Evolutionary conservation across 2,888 invertebrate species (phyloP), one percentile per base, ranked within the genome.

Genomic region (Bombylius major): DNA sequence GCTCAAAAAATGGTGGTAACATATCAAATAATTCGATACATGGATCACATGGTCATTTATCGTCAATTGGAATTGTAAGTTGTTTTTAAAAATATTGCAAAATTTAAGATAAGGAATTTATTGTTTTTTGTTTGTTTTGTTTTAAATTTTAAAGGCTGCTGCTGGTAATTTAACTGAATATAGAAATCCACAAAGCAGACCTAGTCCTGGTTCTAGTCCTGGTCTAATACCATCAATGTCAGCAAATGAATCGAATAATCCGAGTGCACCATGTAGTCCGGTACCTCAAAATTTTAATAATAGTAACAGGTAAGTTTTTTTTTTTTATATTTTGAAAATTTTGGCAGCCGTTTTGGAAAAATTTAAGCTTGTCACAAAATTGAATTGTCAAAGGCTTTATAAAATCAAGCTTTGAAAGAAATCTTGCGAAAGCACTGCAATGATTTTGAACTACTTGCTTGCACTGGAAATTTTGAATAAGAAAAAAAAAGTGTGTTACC

Each of bases 161-260:
- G 64, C 66, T 64, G 72, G 73, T 69, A 71, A 71, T 60, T 64
- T 74, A 51, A 72, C 73, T 45, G 77, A 77, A 59, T 80, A 80
- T 65, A 72, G 81, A 63, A 80, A 78, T 71, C 76, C 76, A 36
- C 62, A 66, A 51, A 76, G 77, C 61, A 71, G 79, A 62, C 79
- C 80, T 53, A 79, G 79, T 70, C 80, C 80, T 12, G 79, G 79
- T 58, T 78, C 79, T 47, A 77, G 77, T 44, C 80, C 80, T 6
- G 39, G 68, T 65, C 4, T 42, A 48, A 55, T 57, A 48, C 58
- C 57, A 23, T 57, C 62, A 48, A 57, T 60, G 59, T 56, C 57
- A 31, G 59, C 56, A 55, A 58, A 55, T 53, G 64, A 64, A 51
- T 61, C 63, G 52, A 62, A 63, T 59, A 62, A 63, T 59, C 59